phyloP scores from a whole-genome alignment of 2,888 invertebrate genomes.

The Megalurothrips usitatus region DNA sequence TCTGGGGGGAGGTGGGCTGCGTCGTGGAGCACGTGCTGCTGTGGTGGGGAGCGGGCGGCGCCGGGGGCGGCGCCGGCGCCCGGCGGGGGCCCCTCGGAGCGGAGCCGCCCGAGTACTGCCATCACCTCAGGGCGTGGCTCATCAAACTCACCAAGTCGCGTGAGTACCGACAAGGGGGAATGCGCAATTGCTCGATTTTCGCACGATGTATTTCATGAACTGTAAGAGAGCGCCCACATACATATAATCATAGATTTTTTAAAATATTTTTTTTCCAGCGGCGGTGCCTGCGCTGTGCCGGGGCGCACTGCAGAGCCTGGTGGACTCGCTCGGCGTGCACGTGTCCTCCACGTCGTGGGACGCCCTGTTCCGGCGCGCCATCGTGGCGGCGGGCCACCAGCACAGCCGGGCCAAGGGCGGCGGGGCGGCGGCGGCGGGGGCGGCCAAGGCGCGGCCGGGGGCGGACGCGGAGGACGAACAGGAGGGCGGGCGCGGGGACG shows the following conservation, averaged over 20 bases:
- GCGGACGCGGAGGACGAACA: background rate
- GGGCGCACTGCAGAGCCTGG: slow-evolving; percentile 62
- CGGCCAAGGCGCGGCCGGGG: slow-evolving; percentile 39
- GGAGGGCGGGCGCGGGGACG: slow-evolving; percentile 12
- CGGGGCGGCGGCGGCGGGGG: background rate
- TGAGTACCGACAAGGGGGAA: too few relatives aligned
- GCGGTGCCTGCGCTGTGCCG: slow-evolving; percentile 31
- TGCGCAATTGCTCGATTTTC: too few relatives aligned
- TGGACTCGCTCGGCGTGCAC: slow-evolving; percentile 72
- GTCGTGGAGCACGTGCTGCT: slow-evolving; percentile 74
- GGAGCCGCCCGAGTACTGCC: slow-evolving; percentile 36
- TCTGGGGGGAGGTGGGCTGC: slow-evolving; percentile 78
- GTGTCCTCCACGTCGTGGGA: slow-evolving; percentile 80
- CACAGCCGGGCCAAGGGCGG: slow-evolving; percentile 34
- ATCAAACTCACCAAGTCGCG: slow-evolving; percentile 35
- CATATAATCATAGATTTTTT: too few relatives aligned
- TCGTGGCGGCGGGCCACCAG: slow-evolving; percentile 49
- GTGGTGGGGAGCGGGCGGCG: slow-evolving; percentile 73
- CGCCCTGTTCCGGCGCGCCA: slow-evolving; percentile 55
- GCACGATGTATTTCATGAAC: too few relatives aligned
- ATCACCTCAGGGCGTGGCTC: slow-evolving; percentile 39
- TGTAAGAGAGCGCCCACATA: too few relatives aligned
- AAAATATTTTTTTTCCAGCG: too few relatives aligned
- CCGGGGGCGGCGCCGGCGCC: slow-evolving; percentile 48
- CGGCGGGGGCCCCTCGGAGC: slow-evolving; percentile 35